Percentiles rank a stretch among this genome's conserved stretches.
phyloP scores from a whole-genome alignment of 1,140 invertebrate species.

The Caenorhabditis remanei region DNA sequence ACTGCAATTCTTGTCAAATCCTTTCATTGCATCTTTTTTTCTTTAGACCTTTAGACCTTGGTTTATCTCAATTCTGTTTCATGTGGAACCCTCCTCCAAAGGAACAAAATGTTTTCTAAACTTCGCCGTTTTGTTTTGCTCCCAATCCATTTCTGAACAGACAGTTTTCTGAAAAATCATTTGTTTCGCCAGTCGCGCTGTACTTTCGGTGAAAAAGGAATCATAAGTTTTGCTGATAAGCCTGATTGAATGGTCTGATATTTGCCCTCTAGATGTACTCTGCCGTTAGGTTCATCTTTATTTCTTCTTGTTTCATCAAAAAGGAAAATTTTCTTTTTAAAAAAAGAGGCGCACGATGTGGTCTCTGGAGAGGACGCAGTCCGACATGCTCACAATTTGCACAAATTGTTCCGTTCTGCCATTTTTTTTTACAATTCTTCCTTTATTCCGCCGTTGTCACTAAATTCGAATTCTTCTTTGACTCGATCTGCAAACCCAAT shows the following conservation, averaged over 20 bases:
- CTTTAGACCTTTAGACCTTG: neutral
- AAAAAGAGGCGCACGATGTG: slow-evolving; percentile 1
- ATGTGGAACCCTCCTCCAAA: neutral
- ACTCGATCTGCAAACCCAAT: neutral
- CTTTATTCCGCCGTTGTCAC: neutral
- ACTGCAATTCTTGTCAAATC: neutral
- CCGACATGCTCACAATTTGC: slow-evolving; percentile 14
- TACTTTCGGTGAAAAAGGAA: slow-evolving; percentile 1
- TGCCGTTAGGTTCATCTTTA: neutral
- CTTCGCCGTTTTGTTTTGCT: too few relatives aligned
- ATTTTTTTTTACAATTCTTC: neutral
- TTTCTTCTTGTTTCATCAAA: neutral
- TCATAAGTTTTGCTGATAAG: neutral
- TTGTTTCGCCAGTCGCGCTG: neutral
- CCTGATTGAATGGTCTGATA: slow-evolving; percentile 18
- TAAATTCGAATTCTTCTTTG: neutral
- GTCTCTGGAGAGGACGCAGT: slow-evolving; percentile 26
- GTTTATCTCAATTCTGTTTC: neutral
- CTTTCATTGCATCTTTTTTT: neutral
- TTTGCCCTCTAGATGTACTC: slow-evolving; percentile 12
- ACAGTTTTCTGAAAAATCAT: neutral
- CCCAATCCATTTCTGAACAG: neutral
- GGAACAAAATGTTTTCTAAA: neutral
- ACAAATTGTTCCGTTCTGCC: slow-evolving; percentile 32
- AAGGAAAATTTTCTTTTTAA: neutral